Conservation (phyloP, 2,888 invertebrate species). For the Erebia epiphron region DNA sequence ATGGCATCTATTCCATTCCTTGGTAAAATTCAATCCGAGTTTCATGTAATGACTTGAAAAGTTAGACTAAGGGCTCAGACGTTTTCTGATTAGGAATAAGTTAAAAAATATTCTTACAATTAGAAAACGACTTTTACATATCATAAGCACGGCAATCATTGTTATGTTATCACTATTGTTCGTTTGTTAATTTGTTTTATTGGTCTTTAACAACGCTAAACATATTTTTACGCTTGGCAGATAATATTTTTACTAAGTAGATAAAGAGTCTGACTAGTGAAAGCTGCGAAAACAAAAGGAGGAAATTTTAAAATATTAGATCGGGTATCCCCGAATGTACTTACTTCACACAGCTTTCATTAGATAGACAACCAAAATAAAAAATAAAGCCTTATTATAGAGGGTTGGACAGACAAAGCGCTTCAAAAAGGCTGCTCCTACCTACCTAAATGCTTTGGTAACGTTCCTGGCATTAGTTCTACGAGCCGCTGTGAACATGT, state of each 20-base stretch:
- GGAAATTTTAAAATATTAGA: no score
- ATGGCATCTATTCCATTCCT: no score
- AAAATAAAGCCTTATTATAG: background rate
- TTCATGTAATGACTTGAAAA: no score
- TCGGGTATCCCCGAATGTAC: no score
- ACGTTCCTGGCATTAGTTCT: no score
- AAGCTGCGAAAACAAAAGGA: no score
- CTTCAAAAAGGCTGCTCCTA: no score
- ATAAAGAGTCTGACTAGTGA: no score
- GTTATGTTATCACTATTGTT: slow-evolving; percentile 7
- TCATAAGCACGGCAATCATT: slow-evolving; percentile 12
- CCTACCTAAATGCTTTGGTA: no score
- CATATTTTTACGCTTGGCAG: background rate
- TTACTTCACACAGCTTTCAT: no score
- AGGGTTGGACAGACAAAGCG: background rate
- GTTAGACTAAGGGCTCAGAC: slow-evolving; percentile 5
- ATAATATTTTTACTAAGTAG: background rate
- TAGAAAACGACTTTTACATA: slow-evolving; percentile 26
- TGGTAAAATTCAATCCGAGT: no score
- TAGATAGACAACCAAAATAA: no score
- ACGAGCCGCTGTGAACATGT: background rate
- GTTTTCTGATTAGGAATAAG: slow-evolving; percentile 24
- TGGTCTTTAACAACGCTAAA: background rate
- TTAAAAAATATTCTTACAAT: background rate
- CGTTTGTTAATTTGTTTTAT: slow-evolving; percentile 6